phyloP scores from a whole-genome alignment of 1,140 invertebrate genomes.

The Bicyclus anynana region DNA sequence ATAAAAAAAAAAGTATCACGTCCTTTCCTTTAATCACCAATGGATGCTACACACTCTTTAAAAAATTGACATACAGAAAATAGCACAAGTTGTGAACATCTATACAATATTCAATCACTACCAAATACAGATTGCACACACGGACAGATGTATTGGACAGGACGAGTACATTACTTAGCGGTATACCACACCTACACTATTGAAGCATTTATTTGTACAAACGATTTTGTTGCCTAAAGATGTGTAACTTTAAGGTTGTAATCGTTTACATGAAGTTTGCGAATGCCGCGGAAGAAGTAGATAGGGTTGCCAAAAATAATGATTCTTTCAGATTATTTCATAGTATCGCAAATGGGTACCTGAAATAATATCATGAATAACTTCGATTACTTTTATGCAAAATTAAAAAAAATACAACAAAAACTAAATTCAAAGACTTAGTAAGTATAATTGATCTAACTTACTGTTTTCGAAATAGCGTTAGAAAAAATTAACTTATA shows the following conservation, averaged over 20 bases:
- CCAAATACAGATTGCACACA: constrained; percentile 13
- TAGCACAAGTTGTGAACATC: no score
- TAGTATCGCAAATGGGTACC: neutral
- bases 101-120: constrained; percentile 13
- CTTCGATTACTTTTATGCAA: no score
- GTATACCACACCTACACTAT: neutral
- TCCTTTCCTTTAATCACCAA: no score
- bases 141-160: constrained; percentile 17
- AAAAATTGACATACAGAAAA: no score
- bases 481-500: no score
- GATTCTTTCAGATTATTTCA: neutral
- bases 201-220: neutral
- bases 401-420: no score
- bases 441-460: no score
- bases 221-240: neutral
- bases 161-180: constrained; percentile 18
- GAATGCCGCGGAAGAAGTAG: neutral
- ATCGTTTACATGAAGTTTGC: neutral
- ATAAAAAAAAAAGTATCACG: no score
- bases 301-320: neutral
- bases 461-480: no score
- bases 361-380: neutral
- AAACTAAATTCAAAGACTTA: no score
- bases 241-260: neutral
- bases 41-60: no score